Percentiles rank a stretch among this genome's conserved stretches.
These are phyloP conservation scores for Orgyia antiqua DNA, from an alignment of 2,888 invertebrate species.

Conservation along the genomic window DNA sequence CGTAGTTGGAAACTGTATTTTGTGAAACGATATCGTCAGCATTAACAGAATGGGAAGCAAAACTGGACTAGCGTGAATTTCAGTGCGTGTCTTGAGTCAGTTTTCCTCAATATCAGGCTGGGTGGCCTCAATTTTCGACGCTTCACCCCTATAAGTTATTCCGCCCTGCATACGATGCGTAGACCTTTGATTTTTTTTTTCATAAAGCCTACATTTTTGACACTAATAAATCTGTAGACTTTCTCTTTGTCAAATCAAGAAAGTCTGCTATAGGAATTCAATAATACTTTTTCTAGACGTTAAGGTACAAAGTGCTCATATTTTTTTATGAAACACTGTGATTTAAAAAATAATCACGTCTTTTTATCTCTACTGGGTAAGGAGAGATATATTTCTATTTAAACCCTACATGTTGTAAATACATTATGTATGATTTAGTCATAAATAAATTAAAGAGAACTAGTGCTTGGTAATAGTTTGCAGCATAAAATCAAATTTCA, in stretches of 20 bases:
- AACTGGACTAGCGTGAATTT: slow-evolving; percentile 65
- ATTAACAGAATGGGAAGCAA: slow-evolving; percentile 24
- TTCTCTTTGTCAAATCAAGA: slow-evolving; percentile 1
- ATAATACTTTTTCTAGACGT: too few relatives aligned
- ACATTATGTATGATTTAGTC: too few relatives aligned
- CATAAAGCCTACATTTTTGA: slow-evolving; percentile 29
- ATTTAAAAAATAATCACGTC: too few relatives aligned
- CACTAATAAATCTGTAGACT: slow-evolving; percentile 15
- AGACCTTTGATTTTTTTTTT: slow-evolving; percentile 43
- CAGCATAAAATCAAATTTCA: too few relatives aligned
- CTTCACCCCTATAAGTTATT: slow-evolving; percentile 67
- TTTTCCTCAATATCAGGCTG: slow-evolving; percentile 61
- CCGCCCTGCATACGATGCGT: slow-evolving; percentile 57
- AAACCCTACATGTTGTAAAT: too few relatives aligned
- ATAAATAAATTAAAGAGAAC: too few relatives aligned
- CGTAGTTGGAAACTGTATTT: slow-evolving; percentile 1
- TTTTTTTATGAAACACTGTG: too few relatives aligned
- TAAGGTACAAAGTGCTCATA: too few relatives aligned
- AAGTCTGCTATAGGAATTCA: too few relatives aligned
- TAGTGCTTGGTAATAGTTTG: too few relatives aligned
- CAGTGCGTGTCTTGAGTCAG: slow-evolving; percentile 66
- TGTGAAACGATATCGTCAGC: slow-evolving; percentile 11
- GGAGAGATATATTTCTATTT: too few relatives aligned
- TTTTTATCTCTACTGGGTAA: too few relatives aligned
- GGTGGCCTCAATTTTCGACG: slow-evolving; percentile 69